A percentile compares a stretch with the other conserved stretches of the same genome.
phyloP scores from a whole-genome alignment of 2,113 vertebrate genomes.

The Choloepus hoffmanni region DNA sequence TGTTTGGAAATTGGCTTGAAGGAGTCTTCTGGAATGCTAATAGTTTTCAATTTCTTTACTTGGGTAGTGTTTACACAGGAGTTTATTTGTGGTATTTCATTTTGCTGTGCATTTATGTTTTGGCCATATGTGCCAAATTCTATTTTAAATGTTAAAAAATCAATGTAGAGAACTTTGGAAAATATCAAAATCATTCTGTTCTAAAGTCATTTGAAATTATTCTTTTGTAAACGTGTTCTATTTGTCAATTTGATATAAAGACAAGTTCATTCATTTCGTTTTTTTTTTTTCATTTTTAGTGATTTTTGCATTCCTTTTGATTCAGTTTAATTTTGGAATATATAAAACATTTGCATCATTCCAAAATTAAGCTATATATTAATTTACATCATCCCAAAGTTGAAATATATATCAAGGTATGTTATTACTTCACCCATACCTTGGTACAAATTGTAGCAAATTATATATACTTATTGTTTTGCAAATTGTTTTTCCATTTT shows the following conservation, averaged over 20 bases:
- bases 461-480: not conserved
- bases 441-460: not conserved
- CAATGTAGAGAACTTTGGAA: not conserved
- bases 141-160: not conserved
- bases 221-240: too few relatives aligned
- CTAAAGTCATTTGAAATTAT: not conserved
- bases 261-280: not conserved
- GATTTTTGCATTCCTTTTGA: not conserved
- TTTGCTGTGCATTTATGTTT: not conserved
- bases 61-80: not conserved
- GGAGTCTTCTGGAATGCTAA: not conserved
- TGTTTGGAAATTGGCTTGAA: not conserved
- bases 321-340: not conserved
- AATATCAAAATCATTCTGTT: not conserved
- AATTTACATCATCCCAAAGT: not conserved
- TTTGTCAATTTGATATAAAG: not conserved
- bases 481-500: not conserved
- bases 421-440: not conserved
- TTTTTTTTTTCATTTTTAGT: not conserved
- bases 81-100: not conserved
- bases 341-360: not conserved
- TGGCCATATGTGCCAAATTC: not conserved
- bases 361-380: not conserved
- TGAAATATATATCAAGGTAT: not conserved
- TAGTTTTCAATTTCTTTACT: not conserved